A percentile compares a stretch with the other conserved stretches of the same genome.
phyloP scores from a whole-genome alignment of 2,113 vertebrate genomes.

The Hypanus sabinus region DNA sequence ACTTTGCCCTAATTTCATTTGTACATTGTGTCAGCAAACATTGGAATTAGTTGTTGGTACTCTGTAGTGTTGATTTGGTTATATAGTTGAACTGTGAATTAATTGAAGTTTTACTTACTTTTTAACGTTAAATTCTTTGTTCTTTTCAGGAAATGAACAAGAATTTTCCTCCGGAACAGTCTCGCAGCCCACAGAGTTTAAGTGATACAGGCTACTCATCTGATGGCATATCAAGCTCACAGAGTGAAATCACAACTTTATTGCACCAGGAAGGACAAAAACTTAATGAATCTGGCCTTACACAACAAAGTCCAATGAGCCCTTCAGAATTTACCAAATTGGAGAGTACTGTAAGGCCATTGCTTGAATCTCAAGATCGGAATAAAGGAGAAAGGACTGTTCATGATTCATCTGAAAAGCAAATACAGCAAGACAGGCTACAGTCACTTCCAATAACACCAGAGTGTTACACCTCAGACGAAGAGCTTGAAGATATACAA shows the following conservation, averaged over 20 bases:
- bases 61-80: neutral
- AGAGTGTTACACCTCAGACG: conserved; percentile 78
- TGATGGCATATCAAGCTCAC: conserved; percentile 87
- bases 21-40: neutral
- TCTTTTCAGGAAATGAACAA: conserved; percentile 73
- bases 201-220: conserved; percentile 97
- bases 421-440: conserved; percentile 74
- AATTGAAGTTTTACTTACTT: conserved; percentile 39
- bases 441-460: conserved; percentile 83
- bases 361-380: conserved; percentile 61
- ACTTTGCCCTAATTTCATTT: neutral
- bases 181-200: conserved; percentile 83
- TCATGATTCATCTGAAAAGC: conserved; percentile 57
- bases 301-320: conserved; percentile 65
- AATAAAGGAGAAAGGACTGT: conserved; percentile 48
- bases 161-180: conserved; percentile 82
- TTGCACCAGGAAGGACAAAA: conserved; percentile 84
- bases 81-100: neutral
- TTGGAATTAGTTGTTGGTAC: neutral
- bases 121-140: conserved; percentile 32
- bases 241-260: conserved; percentile 85
- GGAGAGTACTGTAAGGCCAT: conserved; percentile 78
- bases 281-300: conserved; percentile 72
- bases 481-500: conserved; percentile 82
- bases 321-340: conserved; percentile 85